A percentile compares a stretch with the other conserved stretches of the same genome.
These are phyloP conservation scores for Archilochus colubris DNA, from an alignment of 2,113 vertebrate genomes.

Conservation along the genomic window DNA sequence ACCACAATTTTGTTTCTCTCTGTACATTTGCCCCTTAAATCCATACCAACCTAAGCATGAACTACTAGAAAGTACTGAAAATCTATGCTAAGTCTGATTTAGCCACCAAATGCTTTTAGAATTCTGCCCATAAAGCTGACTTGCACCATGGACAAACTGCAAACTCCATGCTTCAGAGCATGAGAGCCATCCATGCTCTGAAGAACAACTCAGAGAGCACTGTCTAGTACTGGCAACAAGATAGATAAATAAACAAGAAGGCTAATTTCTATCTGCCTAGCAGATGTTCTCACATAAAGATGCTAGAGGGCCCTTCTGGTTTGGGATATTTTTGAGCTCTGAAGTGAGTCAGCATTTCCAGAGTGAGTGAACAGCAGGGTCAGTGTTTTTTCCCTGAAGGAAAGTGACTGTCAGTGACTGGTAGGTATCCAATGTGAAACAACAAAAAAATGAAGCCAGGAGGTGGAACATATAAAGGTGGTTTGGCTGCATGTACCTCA, in stretches of 20 bases:
- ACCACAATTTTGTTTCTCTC: neutral
- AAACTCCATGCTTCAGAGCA: neutral
- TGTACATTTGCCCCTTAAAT: neutral
- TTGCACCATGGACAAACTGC: neutral
- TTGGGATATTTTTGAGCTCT: neutral
- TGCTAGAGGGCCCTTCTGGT: neutral
- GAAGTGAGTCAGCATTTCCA: conserved; percentile 31
- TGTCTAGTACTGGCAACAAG: neutral
- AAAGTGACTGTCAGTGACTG: neutral
- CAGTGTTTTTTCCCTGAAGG: neutral
- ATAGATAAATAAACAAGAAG: neutral
- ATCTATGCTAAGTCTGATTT: neutral
- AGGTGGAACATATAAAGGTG: neutral
- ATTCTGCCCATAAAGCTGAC: neutral
- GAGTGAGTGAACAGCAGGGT: neutral
- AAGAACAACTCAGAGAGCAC: neutral
- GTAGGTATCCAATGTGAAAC: neutral
- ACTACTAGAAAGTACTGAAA: neutral
- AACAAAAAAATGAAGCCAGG: neutral
- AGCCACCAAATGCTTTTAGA: neutral
- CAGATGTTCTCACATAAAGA: neutral
- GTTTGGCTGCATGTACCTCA: neutral
- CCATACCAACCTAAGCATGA: neutral
- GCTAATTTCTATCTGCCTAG: neutral
- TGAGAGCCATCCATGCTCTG: neutral